Conservation (phyloP, 1,140 invertebrate species). For the Odontomachus brunneus region DNA sequence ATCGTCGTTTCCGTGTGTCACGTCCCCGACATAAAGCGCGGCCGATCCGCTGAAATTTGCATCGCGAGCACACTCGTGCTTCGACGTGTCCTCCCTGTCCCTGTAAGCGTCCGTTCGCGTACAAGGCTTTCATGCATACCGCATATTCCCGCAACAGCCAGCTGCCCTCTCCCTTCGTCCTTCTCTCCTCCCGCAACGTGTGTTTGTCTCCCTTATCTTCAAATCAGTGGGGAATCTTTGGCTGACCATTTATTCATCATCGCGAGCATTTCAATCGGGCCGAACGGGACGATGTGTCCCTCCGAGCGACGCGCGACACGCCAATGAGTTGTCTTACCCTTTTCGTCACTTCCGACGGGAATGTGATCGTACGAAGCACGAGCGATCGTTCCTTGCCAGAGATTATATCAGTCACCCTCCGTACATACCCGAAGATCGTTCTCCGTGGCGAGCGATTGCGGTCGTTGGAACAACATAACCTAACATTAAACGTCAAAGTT, state of each 20-base stretch:
- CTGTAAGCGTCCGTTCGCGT: no score
- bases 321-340: neutral
- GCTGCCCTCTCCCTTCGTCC: no score
- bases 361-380: no score
- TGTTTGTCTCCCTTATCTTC: neutral
- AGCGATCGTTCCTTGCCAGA: no score
- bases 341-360: neutral
- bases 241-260: neutral
- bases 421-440: no score
- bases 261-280: neutral
- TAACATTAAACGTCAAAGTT: no score
- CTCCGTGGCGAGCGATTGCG: no score
- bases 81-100: no score
- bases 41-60: constrained; percentile 9
- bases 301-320: neutral
- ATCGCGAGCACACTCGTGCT: neutral
- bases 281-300: no score
- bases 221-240: neutral
- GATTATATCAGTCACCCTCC: no score
- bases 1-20: neutral
- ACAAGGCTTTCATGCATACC: neutral
- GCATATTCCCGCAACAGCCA: neutral
- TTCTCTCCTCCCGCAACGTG: no score
- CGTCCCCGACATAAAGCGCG: constrained; percentile 5
- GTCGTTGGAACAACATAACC: no score